Conservation (phyloP, 2,888 invertebrate genomes). For the Invenusta paracnida region DNA sequence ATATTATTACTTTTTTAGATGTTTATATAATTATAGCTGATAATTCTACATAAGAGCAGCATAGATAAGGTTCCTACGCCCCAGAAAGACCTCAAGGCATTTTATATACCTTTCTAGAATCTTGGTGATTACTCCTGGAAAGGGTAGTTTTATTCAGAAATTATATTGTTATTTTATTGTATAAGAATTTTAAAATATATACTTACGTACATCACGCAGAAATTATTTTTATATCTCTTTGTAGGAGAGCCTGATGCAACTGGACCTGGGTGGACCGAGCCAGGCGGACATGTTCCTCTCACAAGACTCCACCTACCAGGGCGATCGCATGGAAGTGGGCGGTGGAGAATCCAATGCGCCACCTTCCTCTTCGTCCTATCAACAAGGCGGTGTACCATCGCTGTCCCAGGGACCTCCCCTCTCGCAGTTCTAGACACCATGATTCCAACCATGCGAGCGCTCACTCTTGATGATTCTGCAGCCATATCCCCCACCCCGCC, state of each 20-base stretch:
- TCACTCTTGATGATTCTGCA: too few species aligned
- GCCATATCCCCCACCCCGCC: background rate
- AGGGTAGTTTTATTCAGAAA: too few species aligned
- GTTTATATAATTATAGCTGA: too few species aligned
- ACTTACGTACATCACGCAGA: too few species aligned
- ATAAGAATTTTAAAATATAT: too few species aligned
- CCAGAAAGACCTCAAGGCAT: too few species aligned
- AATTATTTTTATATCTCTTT: slow-evolving; percentile 61
- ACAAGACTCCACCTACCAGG: slow-evolving; percentile 82
- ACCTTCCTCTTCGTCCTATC: background rate
- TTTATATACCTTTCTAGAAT: too few species aligned
- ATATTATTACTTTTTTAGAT: too few species aligned
- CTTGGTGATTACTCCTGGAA: too few species aligned
- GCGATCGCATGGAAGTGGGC: slow-evolving; percentile 57
- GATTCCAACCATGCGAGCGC: background rate
- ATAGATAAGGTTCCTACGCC: too few species aligned
- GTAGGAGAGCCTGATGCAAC: slow-evolving; percentile 69
- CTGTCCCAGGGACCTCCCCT: slow-evolving; percentile 1
- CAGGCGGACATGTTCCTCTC: slow-evolving; percentile 90
- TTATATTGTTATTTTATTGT: too few species aligned
- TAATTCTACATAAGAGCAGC: too few species aligned
- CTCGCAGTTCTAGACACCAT: slow-evolving; percentile 13
- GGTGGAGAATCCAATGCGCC: slow-evolving; percentile 42
- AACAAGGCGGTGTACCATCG: background rate
- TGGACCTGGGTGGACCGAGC: slow-evolving; percentile 64